Base-by-base conservation (phyloP, 1,140 invertebrate species). In the Musca vetustissima region DNA sequence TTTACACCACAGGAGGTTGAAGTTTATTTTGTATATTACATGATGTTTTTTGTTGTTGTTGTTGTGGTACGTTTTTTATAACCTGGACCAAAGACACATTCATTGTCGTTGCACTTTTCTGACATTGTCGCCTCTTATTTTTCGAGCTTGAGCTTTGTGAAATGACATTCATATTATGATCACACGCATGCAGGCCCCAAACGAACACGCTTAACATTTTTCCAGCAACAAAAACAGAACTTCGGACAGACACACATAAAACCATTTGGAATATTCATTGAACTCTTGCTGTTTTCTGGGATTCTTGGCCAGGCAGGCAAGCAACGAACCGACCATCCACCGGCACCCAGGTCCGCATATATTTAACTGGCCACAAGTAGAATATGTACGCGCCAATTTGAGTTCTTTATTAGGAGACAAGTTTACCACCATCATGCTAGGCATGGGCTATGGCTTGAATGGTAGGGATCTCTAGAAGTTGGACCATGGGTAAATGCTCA, bases 11-110 rank as follows among this genome's bases (percentile, higher is more conserved):
- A 61, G 57, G 57, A 61, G 57, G 57, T 61, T 61, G 57, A 61
- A 61, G 57, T 61, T 61, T 61, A 61, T 61, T 61, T 61, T 61
- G 57, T 61, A 61, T 61, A 61, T 61, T 61, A 61, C 57, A 61
- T 36, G 28, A 36, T 61, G 57, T 61, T 61, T 36, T 28, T 59
- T 59, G 19, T 55, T 59, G 25, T n/a, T n/a, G 15, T 59, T 59
- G 25, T 32, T 32, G 1, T 53, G n/a, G n/a, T n/a, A n/a, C 1
- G 17, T 53, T 55, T 25, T 25, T 55, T 8, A 28, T 28, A 8
- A 3, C 28, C 3, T 28, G 28, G 28, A 8, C 55, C 32, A n/a
- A 49, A n/a, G 15, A 14, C 55, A 59, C 9, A 43, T 9, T 28
- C n/a, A 28, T 24, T 59, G 24, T 59, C 28, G 24, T n/a, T 59